Percentiles rank a stretch among this genome's conserved stretches.
phyloP scores from a whole-genome alignment of 2,888 invertebrate genomes.

The Eupithecia insigniata region DNA sequence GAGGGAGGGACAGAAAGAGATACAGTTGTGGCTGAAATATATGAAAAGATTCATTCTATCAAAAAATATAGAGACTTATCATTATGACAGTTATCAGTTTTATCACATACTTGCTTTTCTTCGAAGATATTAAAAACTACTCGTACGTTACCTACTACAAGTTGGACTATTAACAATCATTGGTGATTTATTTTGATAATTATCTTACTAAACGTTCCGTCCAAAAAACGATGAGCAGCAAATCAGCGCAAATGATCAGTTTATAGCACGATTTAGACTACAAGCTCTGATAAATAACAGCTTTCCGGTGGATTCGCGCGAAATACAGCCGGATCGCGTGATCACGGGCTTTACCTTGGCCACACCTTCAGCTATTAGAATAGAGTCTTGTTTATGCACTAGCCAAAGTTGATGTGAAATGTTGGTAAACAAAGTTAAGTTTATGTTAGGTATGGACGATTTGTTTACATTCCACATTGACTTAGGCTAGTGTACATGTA shows the following conservation, averaged over 20 bases:
- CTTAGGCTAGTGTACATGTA: constrained; percentile 9
- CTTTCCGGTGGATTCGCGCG: constrained; percentile 42
- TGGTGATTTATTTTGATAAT: neutral
- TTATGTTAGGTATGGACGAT: too few species aligned
- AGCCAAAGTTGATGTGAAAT: too few species aligned
- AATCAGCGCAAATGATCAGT: constrained; percentile 8
- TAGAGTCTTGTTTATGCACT: constrained; percentile 15
- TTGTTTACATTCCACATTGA: too few species aligned
- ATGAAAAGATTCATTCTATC: neutral
- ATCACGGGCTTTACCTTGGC: constrained; percentile 54
- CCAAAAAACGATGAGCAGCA: constrained; percentile 40
- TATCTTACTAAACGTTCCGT: neutral
- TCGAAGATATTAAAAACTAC: neutral
- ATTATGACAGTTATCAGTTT: too few species aligned
- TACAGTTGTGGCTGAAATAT: neutral
- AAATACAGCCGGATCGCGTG: constrained; percentile 53
- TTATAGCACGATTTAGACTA: constrained; percentile 32
- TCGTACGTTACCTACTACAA: too few species aligned
- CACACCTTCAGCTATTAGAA: constrained; percentile 64
- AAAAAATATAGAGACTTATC: too few species aligned
- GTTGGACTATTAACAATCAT: too few species aligned
- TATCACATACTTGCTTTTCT: too few species aligned
- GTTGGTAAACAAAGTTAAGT: too few species aligned
- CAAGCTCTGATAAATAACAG: constrained; percentile 47
- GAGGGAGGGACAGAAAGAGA: too few species aligned